Evolutionary conservation across 2,888 invertebrate species (phyloP).

Genomic region (Tetheella fluctuosa): DNA sequence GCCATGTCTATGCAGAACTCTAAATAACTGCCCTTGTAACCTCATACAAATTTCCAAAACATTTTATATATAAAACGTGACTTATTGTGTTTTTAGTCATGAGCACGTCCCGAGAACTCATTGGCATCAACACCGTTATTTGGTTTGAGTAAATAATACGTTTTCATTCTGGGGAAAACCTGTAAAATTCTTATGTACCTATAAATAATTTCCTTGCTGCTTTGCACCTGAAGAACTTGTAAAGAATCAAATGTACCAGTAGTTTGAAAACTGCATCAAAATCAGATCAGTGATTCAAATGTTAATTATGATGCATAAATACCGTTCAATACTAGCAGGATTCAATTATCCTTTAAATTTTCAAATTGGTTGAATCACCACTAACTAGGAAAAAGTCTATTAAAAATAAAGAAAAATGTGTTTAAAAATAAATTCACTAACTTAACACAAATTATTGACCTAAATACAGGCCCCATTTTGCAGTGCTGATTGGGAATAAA

Average conservation of each 20-base stretch:
- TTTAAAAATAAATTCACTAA: neutral
- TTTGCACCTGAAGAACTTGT: no score
- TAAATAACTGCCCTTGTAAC: neutral
- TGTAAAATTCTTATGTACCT: neutral
- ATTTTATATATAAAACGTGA: slow-evolving; percentile 6
- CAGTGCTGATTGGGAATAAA: neutral
- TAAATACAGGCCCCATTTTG: neutral
- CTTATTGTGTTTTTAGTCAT: neutral
- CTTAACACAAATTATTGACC: neutral
- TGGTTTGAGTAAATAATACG: neutral
- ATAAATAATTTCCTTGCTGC: no score
- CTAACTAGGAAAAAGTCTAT: neutral
- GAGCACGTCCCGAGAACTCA: slow-evolving; percentile 4
- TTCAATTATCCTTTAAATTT: neutral
- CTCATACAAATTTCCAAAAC: slow-evolving; percentile 2
- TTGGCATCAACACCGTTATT: slow-evolving; percentile 7
- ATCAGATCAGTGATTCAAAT: neutral
- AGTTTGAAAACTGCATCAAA: neutral
- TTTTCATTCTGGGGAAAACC: neutral
- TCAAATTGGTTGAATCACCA: neutral
- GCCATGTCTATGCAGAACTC: neutral
- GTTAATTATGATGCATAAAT: neutral
- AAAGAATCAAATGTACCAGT: neutral
- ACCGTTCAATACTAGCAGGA: neutral
- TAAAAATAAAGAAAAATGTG: neutral